Conservation (phyloP, 2,888 invertebrate species). For the Encarsia formosa region DNA sequence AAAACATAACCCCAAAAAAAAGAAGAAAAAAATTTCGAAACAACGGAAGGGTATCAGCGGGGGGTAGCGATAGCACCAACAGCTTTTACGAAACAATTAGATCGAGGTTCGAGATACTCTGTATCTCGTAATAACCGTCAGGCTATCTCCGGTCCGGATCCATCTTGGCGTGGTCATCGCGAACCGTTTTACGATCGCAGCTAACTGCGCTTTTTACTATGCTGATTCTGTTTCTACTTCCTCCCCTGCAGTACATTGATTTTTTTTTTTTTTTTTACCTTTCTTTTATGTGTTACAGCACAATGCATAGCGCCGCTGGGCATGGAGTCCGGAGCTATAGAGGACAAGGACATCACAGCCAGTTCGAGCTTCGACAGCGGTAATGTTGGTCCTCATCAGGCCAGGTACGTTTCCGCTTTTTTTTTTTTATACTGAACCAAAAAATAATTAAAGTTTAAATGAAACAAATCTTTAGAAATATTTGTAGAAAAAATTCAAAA, state of each 20-base stretch:
- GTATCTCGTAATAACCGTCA: constrained; percentile 15
- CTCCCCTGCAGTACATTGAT: no score
- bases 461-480: no score
- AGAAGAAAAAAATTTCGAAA: no score
- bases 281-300: constrained; percentile 49
- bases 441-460: no score
- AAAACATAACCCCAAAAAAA: no score
- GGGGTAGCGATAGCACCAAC: constrained; percentile 7
- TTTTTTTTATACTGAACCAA: no score
- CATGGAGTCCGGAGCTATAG: constrained; percentile 62
- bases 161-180: no score
- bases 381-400: constrained; percentile 63
- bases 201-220: no score
- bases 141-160: no score
- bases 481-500: no score
- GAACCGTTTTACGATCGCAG: no score
- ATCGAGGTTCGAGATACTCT: constrained; percentile 35
- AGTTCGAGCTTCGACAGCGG: constrained; percentile 63
- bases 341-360: constrained; percentile 61
- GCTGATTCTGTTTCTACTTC: constrained; percentile 7
- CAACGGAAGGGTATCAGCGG: no score
- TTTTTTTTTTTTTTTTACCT: constrained; percentile 29
- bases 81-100: constrained; percentile 39
- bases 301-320: constrained; percentile 61
- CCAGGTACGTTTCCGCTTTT: constrained; percentile 62